Conservation (phyloP, 2,888 invertebrate genomes). For the Hydroisotoma schaefferi region DNA sequence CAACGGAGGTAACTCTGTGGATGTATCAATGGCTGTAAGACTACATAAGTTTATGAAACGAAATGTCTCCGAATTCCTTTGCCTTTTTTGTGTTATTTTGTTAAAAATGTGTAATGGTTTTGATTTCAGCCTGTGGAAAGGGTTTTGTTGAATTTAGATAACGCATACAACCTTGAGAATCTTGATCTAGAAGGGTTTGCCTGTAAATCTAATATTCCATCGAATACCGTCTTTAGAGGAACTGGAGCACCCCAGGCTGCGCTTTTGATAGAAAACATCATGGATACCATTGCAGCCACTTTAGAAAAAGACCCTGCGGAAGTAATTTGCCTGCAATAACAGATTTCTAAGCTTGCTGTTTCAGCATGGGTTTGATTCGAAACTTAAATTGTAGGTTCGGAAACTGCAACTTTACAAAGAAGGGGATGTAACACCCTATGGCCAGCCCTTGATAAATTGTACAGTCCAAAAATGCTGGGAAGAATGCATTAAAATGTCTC, state of each 20-base stretch:
- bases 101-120: not conserved
- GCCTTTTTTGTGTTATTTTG: not conserved
- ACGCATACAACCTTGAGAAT: conserved; percentile 62
- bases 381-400: not conserved
- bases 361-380: not conserved
- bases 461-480: conserved; percentile 73
- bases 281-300: conserved; percentile 70
- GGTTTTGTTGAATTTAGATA: conserved; percentile 78
- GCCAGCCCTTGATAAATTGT: conserved; percentile 68
- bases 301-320: conserved; percentile 64
- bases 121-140: conserved; percentile 69
- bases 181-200: conserved; percentile 53
- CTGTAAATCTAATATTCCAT: conserved; percentile 85
- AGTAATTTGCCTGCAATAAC: conserved; percentile 55
- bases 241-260: conserved; percentile 90
- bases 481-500: conserved; percentile 68
- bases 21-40: conserved; percentile 63
- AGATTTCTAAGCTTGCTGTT: not conserved
- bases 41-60: not conserved
- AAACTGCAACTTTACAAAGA: conserved; percentile 72
- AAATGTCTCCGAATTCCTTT: not conserved
- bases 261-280: conserved; percentile 76
- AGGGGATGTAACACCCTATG: conserved; percentile 73
- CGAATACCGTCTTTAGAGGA: conserved; percentile 90
- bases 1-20: conserved; percentile 79